Evolutionary conservation across 1,140 invertebrate species (phyloP), one percentile per base, ranked within the genome.

Genomic region (Parapsyche elsis): DNA sequence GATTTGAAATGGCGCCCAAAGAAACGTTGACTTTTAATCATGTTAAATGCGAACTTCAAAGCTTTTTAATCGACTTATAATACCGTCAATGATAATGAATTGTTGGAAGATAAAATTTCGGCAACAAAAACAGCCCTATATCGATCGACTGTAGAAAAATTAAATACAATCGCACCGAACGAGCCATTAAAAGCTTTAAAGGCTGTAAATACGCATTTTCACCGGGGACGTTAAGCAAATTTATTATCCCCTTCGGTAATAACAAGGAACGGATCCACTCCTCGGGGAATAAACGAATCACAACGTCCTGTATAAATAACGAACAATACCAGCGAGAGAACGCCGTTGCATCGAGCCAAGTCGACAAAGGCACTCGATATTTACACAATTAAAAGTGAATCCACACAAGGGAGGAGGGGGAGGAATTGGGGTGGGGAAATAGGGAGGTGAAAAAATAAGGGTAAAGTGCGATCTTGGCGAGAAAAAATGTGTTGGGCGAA

Each of bases 341-440:
- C 30, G 30, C 30, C 7, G 30, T 38, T 38, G 30, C 30, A 38
- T 38, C 30, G 24, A 26, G 14, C 26, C 64, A 23, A 16, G 10
- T 53, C 64, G 64, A 67, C 64, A 67, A 67, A 67, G 64, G 49
- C 49, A 14, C 24, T 67, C 64, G 24, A 67, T 67, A 67, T 67
- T 67, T 67, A 67, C 64, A 67, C 64, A 30, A 67, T 67, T 67
- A 67, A 67, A 67, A 67, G 19, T 26, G 64, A 67, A 24, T 23
- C 24, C 24, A 19, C 24, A 19, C 64, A 12, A 26, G 64, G 64
- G n/a, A n/a, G 64, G n/a, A 10, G 24, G 4, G 24, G 14, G 24
- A 16, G 21, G 19, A 61, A n/a, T n/a, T n/a, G n/a, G n/a, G n/a
- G n/a, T n/a, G n/a, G n/a, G n/a, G n/a, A n/a, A n/a, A n/a, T n/a